Base-by-base conservation (phyloP, 2,113 vertebrate species). In the Mormyrus lacerda region DNA sequence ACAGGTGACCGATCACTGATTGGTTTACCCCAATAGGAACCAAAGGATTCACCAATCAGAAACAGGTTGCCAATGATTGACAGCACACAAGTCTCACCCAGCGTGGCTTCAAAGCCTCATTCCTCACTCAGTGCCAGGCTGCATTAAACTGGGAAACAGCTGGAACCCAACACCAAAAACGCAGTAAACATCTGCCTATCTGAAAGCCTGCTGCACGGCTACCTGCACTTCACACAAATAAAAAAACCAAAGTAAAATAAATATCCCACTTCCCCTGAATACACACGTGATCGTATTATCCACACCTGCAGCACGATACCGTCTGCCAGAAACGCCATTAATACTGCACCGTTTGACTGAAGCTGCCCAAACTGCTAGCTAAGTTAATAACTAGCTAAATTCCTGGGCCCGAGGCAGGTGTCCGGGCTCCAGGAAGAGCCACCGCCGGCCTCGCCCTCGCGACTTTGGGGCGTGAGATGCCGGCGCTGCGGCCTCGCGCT, bases 201-300 rank as follows among this genome's bases (percentile, higher is more conserved):
- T n/a, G 35, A 47, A 50, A 31, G 47, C 47, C 10, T 11, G 83
- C 21, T 15, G 27, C 47, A 4, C 11, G 27, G 27, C 35, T n/a
- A 88, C n/a, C 27, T 17, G 31, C 7, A 50, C 69, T 44, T 53
- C 47, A 91, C 73, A 83, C 11, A 92, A 89, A 58, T 90, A 90
- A 92, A 93, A 93, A 7, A 92, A 51, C 69, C 10, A 47, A 24
- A 45, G 44, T n/a, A 27, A 35, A 47, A 44, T 87, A 88, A 85
- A 92, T 53, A 88, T 47, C 86, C 42, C 15, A 53, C 91, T 90
- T 92, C 89, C 93, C n/a, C 90, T 93, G 91, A 94, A 93, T 93
- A 93, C 92, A 92, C 79, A 27, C 69, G 88, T 24, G 58, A 13
- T 50, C 87, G 65, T 27, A 90, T 84, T 69, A 61, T 91, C 51